phyloP scores from a whole-genome alignment of 2,888 invertebrate species.

The Ochropleura leucogaster region DNA sequence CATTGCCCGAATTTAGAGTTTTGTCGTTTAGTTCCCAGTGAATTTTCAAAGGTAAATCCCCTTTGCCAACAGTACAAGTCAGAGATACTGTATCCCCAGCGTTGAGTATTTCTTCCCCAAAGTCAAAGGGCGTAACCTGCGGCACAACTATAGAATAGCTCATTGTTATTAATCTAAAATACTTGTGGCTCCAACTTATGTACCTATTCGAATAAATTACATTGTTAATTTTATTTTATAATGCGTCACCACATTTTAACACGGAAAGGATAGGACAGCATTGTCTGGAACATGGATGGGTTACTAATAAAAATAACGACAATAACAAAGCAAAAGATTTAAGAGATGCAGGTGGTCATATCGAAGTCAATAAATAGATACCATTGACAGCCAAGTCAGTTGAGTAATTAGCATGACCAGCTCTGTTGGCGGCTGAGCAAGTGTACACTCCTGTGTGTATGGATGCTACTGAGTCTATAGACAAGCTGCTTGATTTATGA shows the following conservation, averaged over 20 bases:
- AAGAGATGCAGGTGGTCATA: conserved; percentile 52
- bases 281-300: conserved; percentile 33
- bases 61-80: conserved; percentile 93
- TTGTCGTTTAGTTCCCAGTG: conserved; percentile 93
- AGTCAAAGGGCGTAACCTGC: conserved; percentile 94
- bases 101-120: conserved; percentile 93
- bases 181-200: background rate
- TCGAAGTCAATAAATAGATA: conserved; percentile 75
- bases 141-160: conserved; percentile 92
- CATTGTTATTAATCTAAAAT: conserved; percentile 44
- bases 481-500: conserved; percentile 92
- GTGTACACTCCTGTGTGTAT: conserved; percentile 94
- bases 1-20: conserved; percentile 88
- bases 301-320: conserved; percentile 25
- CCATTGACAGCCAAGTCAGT: conserved; percentile 93
- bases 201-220: background rate
- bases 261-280: conserved; percentile 23
- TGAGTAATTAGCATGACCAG: conserved; percentile 92
- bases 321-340: conserved; percentile 52
- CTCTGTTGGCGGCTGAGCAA: conserved; percentile 93
- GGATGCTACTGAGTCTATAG: conserved; percentile 93
- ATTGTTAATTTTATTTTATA: conserved; percentile 1
- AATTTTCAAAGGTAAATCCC: conserved; percentile 93
- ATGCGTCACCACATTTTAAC: conserved; percentile 6
- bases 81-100: conserved; percentile 93